A percentile compares a stretch with the other conserved stretches of the same genome.
These are phyloP conservation scores for Lasaia peninsularis DNA, from an alignment of 1,140 invertebrate species.

Conservation along the genomic window DNA sequence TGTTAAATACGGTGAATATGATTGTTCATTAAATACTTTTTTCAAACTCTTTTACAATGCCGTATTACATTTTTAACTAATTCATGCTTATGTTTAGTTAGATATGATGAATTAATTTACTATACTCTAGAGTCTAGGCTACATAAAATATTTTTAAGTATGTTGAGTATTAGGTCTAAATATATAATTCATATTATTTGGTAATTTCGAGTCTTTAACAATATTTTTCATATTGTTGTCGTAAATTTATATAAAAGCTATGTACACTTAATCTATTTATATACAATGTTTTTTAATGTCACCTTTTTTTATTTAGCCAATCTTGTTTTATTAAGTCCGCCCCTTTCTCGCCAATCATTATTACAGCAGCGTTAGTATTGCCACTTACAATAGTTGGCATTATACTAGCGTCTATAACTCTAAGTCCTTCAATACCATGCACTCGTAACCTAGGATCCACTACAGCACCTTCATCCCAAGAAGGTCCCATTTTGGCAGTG, in stretches of 20 bases:
- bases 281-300: conserved; percentile 15
- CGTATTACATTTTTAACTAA: too few relatives aligned
- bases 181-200: background rate
- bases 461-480: conserved; percentile 85
- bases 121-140: background rate
- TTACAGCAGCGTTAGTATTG: conserved; percentile 90
- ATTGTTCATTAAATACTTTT: too few relatives aligned
- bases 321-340: conserved; percentile 89
- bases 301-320: conserved; percentile 75
- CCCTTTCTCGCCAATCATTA: conserved; percentile 93
- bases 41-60: too few relatives aligned
- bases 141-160: background rate
- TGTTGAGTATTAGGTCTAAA: background rate
- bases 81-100: too few relatives aligned
- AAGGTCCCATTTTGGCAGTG: conserved; percentile 91
- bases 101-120: too few relatives aligned
- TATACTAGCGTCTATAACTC: conserved; percentile 92
- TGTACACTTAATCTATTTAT: background rate
- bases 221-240: background rate
- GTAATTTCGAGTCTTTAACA: background rate
- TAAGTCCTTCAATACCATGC: conserved; percentile 85
- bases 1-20: too few relatives aligned
- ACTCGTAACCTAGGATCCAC: conserved; percentile 89
- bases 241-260: background rate
- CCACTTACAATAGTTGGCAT: conserved; percentile 91